A percentile compares a stretch with the other conserved stretches of the same genome.
Conservation (phyloP, 2,888 invertebrate genomes). For the Drosophila differens region DNA sequence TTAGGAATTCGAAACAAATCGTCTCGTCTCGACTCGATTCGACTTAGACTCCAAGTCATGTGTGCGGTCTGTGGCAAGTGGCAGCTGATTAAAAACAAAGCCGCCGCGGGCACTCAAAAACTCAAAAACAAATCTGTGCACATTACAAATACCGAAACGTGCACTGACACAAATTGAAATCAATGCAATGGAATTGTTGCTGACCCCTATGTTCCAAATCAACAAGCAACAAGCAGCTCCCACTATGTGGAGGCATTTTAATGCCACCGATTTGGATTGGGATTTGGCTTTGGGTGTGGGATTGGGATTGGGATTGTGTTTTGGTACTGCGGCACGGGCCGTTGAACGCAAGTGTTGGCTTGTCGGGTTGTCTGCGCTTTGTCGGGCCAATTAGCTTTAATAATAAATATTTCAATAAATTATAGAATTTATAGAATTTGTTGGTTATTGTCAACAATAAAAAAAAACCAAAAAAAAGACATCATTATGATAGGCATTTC, state of each 20-base stretch:
- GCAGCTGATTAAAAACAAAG: constrained; percentile 78
- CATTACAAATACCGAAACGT: constrained; percentile 62
- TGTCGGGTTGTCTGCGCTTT: constrained; percentile 27
- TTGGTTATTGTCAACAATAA: constrained; percentile 15
- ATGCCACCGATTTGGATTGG: constrained; percentile 34
- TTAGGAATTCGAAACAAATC: constrained; percentile 66
- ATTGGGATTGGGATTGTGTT: neutral
- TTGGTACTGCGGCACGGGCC: constrained; percentile 50
- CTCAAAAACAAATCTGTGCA: constrained; percentile 54
- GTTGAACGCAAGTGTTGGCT: constrained; percentile 1
- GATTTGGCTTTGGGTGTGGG: neutral
- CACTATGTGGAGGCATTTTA: constrained; percentile 72
- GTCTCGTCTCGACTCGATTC: constrained; percentile 13
- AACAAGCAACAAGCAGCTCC: constrained; percentile 22
- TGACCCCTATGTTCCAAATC: constrained; percentile 16
- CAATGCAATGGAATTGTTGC: constrained; percentile 69
- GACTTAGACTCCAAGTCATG: constrained; percentile 42
- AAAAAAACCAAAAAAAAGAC: constrained; percentile 22
- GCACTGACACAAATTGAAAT: constrained; percentile 68
- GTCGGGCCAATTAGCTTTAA: constrained; percentile 74
- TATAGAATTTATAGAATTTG: constrained; percentile 38
- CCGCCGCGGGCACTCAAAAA: constrained; percentile 54
- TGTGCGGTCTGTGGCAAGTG: constrained; percentile 77
- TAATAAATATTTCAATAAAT: constrained; percentile 73
- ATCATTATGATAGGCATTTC: constrained; percentile 36